Conservation (phyloP, 2,797 vertebrate species). For the Stomatorhinus walkeri region DNA sequence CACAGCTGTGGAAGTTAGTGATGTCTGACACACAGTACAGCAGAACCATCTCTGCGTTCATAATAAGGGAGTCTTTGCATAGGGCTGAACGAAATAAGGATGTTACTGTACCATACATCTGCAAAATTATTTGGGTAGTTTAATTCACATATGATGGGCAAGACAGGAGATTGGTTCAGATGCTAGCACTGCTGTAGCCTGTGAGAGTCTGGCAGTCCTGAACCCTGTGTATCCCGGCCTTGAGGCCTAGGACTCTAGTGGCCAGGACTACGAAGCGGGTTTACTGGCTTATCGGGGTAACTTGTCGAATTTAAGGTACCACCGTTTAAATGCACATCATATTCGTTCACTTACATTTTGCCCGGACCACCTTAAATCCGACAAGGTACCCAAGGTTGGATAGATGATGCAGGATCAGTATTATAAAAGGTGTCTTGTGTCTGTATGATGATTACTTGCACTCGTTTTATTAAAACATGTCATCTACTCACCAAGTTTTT, state of each 20-base stretch:
- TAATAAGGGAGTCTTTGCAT: background rate
- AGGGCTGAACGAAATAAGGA: background rate
- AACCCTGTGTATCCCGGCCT: background rate
- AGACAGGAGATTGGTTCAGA: background rate
- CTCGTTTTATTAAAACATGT: background rate
- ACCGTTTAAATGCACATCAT: background rate
- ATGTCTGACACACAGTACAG: background rate
- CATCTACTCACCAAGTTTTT: background rate
- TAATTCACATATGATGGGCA: background rate
- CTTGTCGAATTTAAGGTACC: background rate
- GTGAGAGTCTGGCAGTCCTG: background rate
- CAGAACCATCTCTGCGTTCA: background rate
- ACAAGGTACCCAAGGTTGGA: background rate
- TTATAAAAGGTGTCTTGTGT: background rate
- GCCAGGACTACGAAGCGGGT: background rate
- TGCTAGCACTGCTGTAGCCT: background rate
- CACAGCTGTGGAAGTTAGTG: background rate
- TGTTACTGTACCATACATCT: background rate
- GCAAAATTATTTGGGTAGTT: background rate
- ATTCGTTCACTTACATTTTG: background rate
- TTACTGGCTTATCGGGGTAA: background rate
- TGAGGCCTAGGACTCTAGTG: background rate
- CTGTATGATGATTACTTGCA: background rate
- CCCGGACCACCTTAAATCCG: background rate
- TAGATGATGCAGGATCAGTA: background rate